Conservation (phyloP, 2,797 vertebrate genomes). For the Spea hammondii region DNA sequence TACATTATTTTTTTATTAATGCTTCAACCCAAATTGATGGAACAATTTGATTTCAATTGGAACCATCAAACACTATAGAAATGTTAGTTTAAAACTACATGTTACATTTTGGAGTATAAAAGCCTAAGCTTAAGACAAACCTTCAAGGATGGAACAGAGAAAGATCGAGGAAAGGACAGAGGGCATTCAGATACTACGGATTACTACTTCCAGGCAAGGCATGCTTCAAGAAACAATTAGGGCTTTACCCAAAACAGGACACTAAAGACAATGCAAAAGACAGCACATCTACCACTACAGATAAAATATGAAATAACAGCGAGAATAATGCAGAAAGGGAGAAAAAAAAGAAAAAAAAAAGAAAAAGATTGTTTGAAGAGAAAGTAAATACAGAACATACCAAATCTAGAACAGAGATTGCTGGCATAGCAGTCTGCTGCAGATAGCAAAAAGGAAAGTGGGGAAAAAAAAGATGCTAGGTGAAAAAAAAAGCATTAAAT, state of each 20-base stretch:
- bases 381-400: slow-evolving; percentile 87
- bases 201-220: slow-evolving; percentile 46
- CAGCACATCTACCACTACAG: slow-evolving; percentile 42
- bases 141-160: slow-evolving; percentile 23
- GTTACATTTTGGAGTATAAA: not conserved
- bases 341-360: slow-evolving; percentile 41
- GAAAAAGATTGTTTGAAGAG: slow-evolving; percentile 59
- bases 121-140: not conserved
- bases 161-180: slow-evolving; percentile 21
- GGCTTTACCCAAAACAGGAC: slow-evolving; percentile 29
- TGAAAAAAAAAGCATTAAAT: slow-evolving; percentile 66
- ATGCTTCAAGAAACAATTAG: slow-evolving; percentile 36
- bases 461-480: slow-evolving; percentile 67
- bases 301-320: slow-evolving; percentile 16
- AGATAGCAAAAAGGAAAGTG: slow-evolving; percentile 72
- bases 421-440: slow-evolving; percentile 99
- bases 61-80: not conserved
- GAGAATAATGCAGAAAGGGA: slow-evolving; percentile 18
- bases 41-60: too few species aligned
- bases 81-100: not conserved
- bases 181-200: slow-evolving; percentile 28
- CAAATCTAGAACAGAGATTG: slow-evolving; percentile 99
- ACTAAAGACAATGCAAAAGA: slow-evolving; percentile 36
- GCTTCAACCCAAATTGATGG: too few species aligned
- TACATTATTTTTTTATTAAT: too few species aligned